Evolutionary conservation across 2,888 invertebrate genomes (phyloP), one percentile per base, ranked within the genome.

Genomic region (Drosophila anceps): DNA sequence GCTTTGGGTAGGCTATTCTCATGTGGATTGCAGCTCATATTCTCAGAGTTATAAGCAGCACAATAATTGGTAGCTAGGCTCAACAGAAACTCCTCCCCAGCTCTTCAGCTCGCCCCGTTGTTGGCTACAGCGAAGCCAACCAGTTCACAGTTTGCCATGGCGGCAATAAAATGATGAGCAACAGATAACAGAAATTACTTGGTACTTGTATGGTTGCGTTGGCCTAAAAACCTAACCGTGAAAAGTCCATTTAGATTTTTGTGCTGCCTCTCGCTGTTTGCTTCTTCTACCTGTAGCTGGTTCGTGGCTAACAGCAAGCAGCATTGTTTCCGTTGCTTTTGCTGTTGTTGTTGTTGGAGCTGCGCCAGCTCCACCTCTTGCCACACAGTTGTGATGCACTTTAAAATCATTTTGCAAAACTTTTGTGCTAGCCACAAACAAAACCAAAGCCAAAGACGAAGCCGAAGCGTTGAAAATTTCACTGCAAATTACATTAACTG

Each of bases 141-240:
- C 75, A 66, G 73, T 74, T 71, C 76, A 74, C 74, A 79, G 81
- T 82, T 86, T 72, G 76, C 58, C 69, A 68, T 66, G 78, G 68
- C 82, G 71, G 87, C 85, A 82, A 87, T 85, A 82, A 84, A 84
- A 87, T 84, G 84, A 84, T 84, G 88, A 84, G 74, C 82, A 76
- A 61, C 64, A 87, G 84, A 84, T 84, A 84, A 87, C 88, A 84
- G 73, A 87, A 84, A 84, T 84, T 87, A 82, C 85, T 75, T 75
- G 80, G 76, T 76, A 76, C 79, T 78, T 74, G 75, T 78, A 75
- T 75, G 64, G 73, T 69, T 79, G 69, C 66, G 74, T 82, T 84
- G 84, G 84, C 84, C 84, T 87, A 84, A 84, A 84, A 84, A 79
- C 76, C 73, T 78, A 80, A 81, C 84, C 87, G 84, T 84, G 87